Base-by-base conservation (phyloP, 2,797 vertebrate species). In the Discoglossus pictus region DNA sequence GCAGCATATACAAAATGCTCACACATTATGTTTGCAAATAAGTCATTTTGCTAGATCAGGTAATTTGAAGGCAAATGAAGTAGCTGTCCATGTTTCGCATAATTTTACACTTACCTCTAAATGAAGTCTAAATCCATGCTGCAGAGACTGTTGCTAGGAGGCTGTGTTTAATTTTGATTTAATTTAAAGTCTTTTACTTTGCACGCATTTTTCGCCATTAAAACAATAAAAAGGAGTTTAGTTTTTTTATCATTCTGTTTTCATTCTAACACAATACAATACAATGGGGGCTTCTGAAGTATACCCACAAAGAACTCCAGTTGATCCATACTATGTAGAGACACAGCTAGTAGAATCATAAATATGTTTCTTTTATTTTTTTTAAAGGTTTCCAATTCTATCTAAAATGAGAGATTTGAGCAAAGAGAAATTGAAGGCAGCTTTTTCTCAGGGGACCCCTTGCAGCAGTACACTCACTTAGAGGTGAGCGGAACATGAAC, bases 401-500 rank as follows among this genome's bases (percentile, higher is more conserved):
- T 67, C 53, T 23, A 31, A 58, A 67, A 67, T 67, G 44, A 59
- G 35, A 60, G 47, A 60, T 52, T 58, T 52, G 10, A 43, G 46
- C 27, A 25, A 15, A 58, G 55, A 52, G 39, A 52, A 60, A 60
- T 44, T 52, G 55, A 52, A 51, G 46, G 21, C 55, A 35, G 65
- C n/a, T 18, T 60, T 60, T 27, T 60, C 55, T 43, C 46, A 11
- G 18, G 65, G 46, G 65, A 60, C 25, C 36, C 15, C 46, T 60
- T 23, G 47, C 55, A 68, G 65, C 44, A 59, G 35, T 59, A 31
- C 25, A 59, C 54, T 67, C 65, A 67, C 65, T 59, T 59, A 31
- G 24, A 67, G 54, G 65, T 67, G 65, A 67, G 44, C 51, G 52
- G 20, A 58, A 27, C 64, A 67, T 68, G 55, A 60, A 68, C 65